Conservation (phyloP, 2,888 invertebrate genomes). For the Catocala sponsa region DNA sequence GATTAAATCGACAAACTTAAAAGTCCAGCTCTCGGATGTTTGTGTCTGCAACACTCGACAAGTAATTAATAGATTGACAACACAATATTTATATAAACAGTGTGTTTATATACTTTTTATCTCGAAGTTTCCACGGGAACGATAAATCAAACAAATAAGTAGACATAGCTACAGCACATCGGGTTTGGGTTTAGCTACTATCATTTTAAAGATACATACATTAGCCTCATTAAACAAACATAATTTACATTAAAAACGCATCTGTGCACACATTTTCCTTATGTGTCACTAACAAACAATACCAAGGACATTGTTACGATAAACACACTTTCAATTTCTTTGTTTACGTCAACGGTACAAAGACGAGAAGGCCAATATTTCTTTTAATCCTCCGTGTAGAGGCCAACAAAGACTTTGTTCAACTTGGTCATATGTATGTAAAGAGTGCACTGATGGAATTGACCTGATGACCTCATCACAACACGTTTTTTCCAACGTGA, state of each 20-base stretch:
- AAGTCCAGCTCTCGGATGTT: no score
- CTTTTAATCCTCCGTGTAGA: no score
- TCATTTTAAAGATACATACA: conserved; percentile 3
- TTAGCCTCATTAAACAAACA: conserved; percentile 32
- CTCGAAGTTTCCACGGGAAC: no score
- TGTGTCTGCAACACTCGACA: no score
- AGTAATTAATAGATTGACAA: no score
- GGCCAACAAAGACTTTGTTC: not conserved
- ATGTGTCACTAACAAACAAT: conserved; percentile 10
- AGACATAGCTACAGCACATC: no score
- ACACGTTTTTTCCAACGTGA: conserved; percentile 4
- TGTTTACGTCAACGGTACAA: conserved; percentile 15
- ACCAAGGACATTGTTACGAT: conserved; percentile 32
- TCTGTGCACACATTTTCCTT: conserved; percentile 41
- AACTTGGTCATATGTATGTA: no score
- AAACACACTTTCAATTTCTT: conserved; percentile 36
- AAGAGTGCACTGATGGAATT: not conserved
- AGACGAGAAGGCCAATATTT: no score
- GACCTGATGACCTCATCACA: conserved; percentile 6
- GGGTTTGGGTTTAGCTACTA: not conserved
- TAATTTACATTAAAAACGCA: conserved; percentile 26
- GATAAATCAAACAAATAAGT: no score
- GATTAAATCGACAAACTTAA: no score
- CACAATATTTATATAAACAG: no score
- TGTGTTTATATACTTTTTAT: no score